phyloP scores from a whole-genome alignment of 2,888 invertebrate species.

The Mesoligia furuncula region DNA sequence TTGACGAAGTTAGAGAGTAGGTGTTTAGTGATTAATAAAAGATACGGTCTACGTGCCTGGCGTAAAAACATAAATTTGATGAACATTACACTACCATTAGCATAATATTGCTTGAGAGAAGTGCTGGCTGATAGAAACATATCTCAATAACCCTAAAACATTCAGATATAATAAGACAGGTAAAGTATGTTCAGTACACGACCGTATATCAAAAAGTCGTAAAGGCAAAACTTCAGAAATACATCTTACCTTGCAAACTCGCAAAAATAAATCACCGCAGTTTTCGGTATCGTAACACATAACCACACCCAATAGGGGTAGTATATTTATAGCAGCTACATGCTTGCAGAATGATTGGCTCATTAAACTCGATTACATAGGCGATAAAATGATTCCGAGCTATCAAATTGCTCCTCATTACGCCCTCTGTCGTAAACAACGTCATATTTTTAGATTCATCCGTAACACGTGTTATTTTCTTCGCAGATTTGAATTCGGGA shows the following conservation, averaged over 20 bases:
- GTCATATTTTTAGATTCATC: conserved; percentile 60
- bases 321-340: conserved; percentile 59
- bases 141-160: conserved; percentile 1
- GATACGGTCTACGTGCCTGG: neutral
- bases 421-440: conserved; percentile 59
- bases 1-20: neutral
- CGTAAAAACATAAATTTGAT: no score
- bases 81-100: no score
- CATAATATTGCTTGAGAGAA: no score
- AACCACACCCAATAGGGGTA: conserved; percentile 7
- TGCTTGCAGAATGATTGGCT: conserved; percentile 58
- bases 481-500: conserved; percentile 37
- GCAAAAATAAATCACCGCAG: conserved; percentile 11
- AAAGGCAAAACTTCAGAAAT: conserved; percentile 14
- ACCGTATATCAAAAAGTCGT: conserved; percentile 36
- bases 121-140: neutral
- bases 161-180: neutral
- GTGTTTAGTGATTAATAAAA: neutral
- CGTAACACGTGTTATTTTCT: conserved; percentile 33
- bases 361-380: conserved; percentile 64
- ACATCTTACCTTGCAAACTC: neutral
- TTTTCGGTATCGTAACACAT: neutral
- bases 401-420: conserved; percentile 61
- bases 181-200: neutral
- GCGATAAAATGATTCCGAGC: conserved; percentile 63